Conservation (phyloP, 2,888 invertebrate species). For the Noctua janthina region DNA sequence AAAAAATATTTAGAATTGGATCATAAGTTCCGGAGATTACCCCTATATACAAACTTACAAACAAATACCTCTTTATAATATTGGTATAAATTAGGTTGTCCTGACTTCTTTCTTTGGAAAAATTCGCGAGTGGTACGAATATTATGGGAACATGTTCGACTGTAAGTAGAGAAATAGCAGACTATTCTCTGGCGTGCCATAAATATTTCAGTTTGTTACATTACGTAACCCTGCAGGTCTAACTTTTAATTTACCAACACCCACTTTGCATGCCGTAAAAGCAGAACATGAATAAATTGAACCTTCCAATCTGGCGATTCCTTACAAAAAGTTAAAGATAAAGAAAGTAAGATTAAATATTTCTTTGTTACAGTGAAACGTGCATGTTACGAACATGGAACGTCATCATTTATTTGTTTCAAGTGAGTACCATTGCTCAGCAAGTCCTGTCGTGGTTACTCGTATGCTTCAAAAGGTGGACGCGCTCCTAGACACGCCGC, state of each 20-base stretch:
- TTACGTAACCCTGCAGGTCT: background rate
- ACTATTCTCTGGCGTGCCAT: background rate
- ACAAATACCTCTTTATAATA: no score
- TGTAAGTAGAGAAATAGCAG: background rate
- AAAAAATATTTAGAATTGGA: no score
- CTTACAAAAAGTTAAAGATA: background rate
- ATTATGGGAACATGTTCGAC: background rate
- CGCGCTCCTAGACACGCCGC: no score
- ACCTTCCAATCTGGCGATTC: background rate
- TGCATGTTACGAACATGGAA: no score
- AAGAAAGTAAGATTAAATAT: background rate
- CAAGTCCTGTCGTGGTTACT: no score
- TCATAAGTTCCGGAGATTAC: no score
- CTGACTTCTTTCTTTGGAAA: background rate
- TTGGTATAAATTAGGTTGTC: no score
- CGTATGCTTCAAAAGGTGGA: no score
- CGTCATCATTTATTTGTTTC: no score
- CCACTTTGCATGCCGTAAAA: background rate
- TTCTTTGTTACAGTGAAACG: background rate
- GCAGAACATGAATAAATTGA: background rate
- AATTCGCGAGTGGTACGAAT: background rate
- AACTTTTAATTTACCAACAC: slow-evolving; percentile 1
- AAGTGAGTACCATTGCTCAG: no score
- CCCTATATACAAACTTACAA: no score
- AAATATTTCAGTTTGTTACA: background rate